Percentiles rank a stretch among this genome's conserved stretches.
phyloP scores from a whole-genome alignment of 23 tunicate species.

The Diplosoma virens region DNA sequence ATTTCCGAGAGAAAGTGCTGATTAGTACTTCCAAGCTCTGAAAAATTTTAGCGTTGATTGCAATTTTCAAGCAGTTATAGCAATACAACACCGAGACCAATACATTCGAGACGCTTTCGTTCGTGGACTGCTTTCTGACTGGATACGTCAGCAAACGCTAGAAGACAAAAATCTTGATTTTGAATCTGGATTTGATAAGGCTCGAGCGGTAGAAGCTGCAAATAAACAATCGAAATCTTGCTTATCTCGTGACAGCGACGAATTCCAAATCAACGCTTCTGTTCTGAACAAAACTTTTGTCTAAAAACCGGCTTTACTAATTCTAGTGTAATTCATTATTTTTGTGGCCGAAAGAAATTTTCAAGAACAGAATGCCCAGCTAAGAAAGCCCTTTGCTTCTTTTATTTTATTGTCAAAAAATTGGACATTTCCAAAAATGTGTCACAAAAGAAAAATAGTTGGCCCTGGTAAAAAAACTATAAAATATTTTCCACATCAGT shows the following conservation, averaged over 20 bases:
- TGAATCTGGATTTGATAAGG: conserved; percentile 1
- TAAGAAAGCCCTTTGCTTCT: too few relatives aligned
- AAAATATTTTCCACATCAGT: background rate
- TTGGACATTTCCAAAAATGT: conserved; percentile 8
- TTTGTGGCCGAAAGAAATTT: conserved; percentile 1
- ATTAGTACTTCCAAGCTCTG: background rate
- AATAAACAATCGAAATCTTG: background rate
- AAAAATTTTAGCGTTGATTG: conserved; percentile 7
- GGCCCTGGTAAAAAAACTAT: background rate
- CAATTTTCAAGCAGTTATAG: background rate
- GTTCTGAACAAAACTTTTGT: background rate
- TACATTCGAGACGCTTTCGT: background rate
- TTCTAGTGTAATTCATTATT: background rate
- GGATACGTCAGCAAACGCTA: background rate
- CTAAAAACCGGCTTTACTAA: background rate
- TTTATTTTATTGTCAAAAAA: background rate
- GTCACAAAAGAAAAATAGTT: background rate
- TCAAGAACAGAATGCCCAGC: background rate
- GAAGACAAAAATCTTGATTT: conserved; percentile 1
- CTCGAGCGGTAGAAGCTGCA: background rate
- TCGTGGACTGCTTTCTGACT: background rate
- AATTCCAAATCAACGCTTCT: background rate
- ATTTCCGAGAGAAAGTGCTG: background rate
- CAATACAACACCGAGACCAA: background rate
- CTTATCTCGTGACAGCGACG: background rate